Evolutionary conservation across 2,113 vertebrate species (phyloP).

Genomic region (Ptilorrhoa leucosticta): DNA sequence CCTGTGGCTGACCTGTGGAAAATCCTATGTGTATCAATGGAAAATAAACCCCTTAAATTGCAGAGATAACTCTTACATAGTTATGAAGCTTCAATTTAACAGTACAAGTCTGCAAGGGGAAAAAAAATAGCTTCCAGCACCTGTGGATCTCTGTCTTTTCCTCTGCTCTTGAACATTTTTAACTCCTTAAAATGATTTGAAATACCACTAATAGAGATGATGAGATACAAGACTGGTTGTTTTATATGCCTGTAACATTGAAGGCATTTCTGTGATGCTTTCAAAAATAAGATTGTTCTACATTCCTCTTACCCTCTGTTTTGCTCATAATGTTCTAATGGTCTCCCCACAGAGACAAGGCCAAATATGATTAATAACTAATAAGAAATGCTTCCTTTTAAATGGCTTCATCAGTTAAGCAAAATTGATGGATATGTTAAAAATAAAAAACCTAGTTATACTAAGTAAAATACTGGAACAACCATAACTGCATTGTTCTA

Average conservation of each 20-base stretch:
- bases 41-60: conserved; percentile 41
- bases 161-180: neutral
- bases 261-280: neutral
- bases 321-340: neutral
- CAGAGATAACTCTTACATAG: neutral
- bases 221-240: neutral
- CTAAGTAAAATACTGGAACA: neutral
- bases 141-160: neutral
- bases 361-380: neutral
- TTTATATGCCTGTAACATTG: neutral
- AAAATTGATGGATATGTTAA: neutral
- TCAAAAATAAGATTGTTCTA: neutral
- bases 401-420: neutral
- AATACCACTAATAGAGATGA: neutral
- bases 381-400: neutral
- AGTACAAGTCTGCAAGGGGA: neutral
- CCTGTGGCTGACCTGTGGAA: conserved; percentile 13
- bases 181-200: neutral
- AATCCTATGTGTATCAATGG: neutral
- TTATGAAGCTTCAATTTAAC: neutral
- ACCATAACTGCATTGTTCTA: neutral
- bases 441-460: neutral
- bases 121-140: neutral
- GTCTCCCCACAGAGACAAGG: neutral
- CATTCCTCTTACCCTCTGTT: neutral